Conservation (phyloP, 2,888 invertebrate species). For the Neoitamus cyanurus region DNA sequence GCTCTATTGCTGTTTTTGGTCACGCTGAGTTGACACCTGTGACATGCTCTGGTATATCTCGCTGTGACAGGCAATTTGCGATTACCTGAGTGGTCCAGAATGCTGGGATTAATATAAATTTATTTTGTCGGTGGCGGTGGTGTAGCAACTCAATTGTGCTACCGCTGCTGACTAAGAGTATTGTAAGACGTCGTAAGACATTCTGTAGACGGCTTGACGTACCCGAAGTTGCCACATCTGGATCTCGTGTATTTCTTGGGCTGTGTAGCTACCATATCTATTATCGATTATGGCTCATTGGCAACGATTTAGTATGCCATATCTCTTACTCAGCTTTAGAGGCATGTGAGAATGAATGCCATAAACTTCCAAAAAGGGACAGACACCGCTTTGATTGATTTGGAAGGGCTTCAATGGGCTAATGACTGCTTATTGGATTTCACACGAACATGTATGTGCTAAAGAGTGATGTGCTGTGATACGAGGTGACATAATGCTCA, state of each 20-base stretch:
- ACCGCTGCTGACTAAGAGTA: neutral
- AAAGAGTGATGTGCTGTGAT: neutral
- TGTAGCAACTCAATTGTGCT: neutral
- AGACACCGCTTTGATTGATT: neutral
- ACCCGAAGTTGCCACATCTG: neutral
- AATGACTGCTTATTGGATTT: neutral
- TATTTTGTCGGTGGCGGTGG: neutral
- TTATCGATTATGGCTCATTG: neutral
- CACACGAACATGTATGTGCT: neutral
- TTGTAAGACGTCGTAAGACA: neutral
- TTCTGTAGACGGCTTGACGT: neutral
- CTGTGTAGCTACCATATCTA: neutral
- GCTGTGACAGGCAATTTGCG: neutral
- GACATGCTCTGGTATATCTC: neutral
- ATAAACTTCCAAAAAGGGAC: neutral
- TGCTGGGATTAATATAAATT: neutral
- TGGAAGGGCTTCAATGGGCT: neutral
- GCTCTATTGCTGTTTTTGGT: neutral
- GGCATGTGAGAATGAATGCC: too few species aligned
- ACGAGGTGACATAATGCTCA: neutral
- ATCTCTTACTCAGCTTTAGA: neutral
- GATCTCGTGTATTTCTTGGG: neutral
- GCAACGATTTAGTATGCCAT: neutral
- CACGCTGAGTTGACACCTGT: neutral
- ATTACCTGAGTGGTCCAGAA: neutral